phyloP scores from a whole-genome alignment of 2,797 vertebrate species.

The Cacajao melanocephalus region DNA sequence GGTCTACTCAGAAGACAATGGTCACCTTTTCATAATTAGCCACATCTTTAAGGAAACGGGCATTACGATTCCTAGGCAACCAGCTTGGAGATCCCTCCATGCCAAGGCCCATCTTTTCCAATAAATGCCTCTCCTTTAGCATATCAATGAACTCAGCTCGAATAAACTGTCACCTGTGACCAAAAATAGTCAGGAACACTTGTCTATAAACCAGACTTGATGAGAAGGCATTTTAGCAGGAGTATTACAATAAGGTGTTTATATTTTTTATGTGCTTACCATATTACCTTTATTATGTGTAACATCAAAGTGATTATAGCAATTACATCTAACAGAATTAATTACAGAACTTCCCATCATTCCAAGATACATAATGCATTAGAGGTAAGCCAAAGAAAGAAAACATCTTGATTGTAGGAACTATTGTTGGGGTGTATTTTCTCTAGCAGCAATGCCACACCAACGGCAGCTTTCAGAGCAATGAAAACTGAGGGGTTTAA shows the following conservation, averaged over 20 bases:
- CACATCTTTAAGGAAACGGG: constrained; percentile 68
- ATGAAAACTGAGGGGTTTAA: background rate
- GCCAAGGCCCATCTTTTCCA: constrained; percentile 71
- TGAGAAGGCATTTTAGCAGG: constrained; percentile 67
- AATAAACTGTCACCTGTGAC: constrained; percentile 47
- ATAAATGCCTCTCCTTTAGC: constrained; percentile 66
- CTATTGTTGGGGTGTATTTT: constrained; percentile 79
- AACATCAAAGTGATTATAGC: constrained; percentile 89
- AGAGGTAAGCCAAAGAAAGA: constrained; percentile 85
- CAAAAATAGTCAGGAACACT: background rate
- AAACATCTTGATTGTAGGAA: constrained; percentile 82
- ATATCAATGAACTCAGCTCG: constrained; percentile 53
- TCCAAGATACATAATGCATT: constrained; percentile 87
- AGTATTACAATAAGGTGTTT: constrained; percentile 85
- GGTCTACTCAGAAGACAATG: constrained; percentile 50
- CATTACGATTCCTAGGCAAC: constrained; percentile 28
- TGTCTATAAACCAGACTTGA: constrained; percentile 22
- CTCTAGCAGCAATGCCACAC: constrained; percentile 53
- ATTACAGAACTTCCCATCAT: constrained; percentile 88
- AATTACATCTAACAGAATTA: constrained; percentile 90
- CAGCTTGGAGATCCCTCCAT: constrained; percentile 63
- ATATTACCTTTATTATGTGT: constrained; percentile 88
- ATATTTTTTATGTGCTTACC: constrained; percentile 86
- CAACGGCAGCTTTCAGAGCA: constrained; percentile 57
- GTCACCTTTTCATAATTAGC: constrained; percentile 76